phyloP scores from a whole-genome alignment of 2,888 invertebrate genomes.

The Dugesia japonica region DNA sequence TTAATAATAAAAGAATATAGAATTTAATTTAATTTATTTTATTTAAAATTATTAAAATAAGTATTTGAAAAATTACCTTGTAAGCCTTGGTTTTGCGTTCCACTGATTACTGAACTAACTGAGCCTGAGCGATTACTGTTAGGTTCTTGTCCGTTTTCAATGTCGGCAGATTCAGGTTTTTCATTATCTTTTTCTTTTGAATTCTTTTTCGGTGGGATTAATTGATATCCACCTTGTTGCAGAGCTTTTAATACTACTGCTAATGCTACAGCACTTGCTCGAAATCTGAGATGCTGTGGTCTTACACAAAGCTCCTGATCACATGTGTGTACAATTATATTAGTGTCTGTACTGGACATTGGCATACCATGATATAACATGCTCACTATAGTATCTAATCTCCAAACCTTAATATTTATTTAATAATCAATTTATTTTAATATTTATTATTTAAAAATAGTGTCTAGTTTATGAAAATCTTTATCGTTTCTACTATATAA shows the following conservation, averaged over 20 bases:
- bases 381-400: conserved; percentile 34
- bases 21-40: too few species aligned
- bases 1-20: too few species aligned
- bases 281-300: conserved; percentile 34
- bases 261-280: conserved; percentile 33
- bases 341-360: conserved; percentile 34
- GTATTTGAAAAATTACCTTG: too few species aligned
- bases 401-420: too few species aligned
- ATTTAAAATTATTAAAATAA: too few species aligned
- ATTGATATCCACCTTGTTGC: conserved; percentile 27
- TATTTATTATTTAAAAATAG: too few species aligned
- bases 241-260: conserved; percentile 34
- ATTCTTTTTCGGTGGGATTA: conserved; percentile 28
- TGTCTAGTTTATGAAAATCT: too few species aligned
- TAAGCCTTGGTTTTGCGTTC: neutral
- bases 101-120: neutral
- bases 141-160: neutral
- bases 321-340: conserved; percentile 33
- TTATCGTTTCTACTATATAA: too few species aligned
- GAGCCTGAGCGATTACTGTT: neutral
- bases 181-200: neutral
- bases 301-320: conserved; percentile 34
- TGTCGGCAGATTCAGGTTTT: neutral
- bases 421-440: too few species aligned
- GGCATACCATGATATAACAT: conserved; percentile 35